Evolutionary conservation across 1,140 invertebrate species (phyloP).

Genomic region (Gryon sp.): DNA sequence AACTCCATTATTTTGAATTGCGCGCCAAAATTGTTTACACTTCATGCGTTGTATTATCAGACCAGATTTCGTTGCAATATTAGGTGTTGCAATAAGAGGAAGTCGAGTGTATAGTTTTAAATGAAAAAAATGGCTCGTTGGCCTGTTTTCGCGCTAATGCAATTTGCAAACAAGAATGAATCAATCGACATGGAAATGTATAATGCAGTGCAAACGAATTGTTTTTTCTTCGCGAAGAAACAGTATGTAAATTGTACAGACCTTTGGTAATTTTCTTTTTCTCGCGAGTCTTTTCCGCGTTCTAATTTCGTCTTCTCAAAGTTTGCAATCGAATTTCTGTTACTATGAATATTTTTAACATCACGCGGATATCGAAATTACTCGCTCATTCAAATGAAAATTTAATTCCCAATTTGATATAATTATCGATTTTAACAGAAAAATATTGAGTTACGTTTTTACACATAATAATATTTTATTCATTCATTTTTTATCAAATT

Average conservation of each 20-base stretch:
- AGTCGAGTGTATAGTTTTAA: too few relatives aligned
- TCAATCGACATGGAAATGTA: conserved; percentile 8
- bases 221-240: conserved; percentile 5
- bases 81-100: too few relatives aligned
- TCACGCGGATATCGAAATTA: conserved; percentile 9
- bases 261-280: neutral
- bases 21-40: too few relatives aligned
- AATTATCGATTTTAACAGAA: too few relatives aligned
- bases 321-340: conserved; percentile 14
- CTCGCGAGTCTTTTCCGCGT: neutral
- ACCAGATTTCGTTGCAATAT: too few relatives aligned
- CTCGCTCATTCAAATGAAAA: neutral
- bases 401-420: too few relatives aligned
- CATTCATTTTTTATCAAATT: too few relatives aligned
- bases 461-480: too few relatives aligned
- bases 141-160: neutral
- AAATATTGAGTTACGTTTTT: too few relatives aligned
- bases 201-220: conserved; percentile 15
- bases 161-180: neutral
- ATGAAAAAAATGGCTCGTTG: neutral
- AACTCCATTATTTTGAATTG: too few relatives aligned
- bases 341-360: conserved; percentile 37
- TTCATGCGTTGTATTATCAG: too few relatives aligned
- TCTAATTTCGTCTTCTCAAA: conserved; percentile 18
- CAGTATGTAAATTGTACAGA: neutral